Percentiles rank a stretch among this genome's conserved stretches.
Evolutionary conservation across 2,888 invertebrate genomes (phyloP).

Genomic region (Parnassius apollo): DNA sequence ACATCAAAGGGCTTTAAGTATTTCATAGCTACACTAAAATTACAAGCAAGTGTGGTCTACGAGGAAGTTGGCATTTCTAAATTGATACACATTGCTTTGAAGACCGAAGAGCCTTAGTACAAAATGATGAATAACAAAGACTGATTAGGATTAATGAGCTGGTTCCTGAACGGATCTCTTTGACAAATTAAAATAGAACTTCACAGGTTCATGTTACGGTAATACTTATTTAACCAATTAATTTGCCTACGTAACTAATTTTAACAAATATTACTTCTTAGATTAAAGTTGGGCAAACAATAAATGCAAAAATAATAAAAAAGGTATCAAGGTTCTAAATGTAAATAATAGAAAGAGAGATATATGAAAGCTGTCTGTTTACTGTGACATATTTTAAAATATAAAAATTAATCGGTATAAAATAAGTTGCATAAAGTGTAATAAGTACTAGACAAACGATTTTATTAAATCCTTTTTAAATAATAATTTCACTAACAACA

Average conservation of each 20-base stretch:
- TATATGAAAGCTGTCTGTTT: too few species aligned
- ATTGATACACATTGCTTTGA: slow-evolving; percentile 31
- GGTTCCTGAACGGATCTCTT: slow-evolving; percentile 12
- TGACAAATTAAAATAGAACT: slow-evolving; percentile 11
- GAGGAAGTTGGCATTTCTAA: slow-evolving; percentile 31
- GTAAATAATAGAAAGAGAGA: too few species aligned
- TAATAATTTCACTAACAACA: too few species aligned
- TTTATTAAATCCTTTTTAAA: too few species aligned
- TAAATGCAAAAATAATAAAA: too few species aligned
- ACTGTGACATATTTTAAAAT: too few species aligned
- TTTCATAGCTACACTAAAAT: slow-evolving; percentile 52
- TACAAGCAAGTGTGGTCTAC: slow-evolving; percentile 35
- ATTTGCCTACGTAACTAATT: neutral
- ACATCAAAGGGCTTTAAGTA: slow-evolving; percentile 50
- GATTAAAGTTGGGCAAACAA: too few species aligned
- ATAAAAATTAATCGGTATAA: too few species aligned
- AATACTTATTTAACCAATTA: neutral
- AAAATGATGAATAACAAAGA: slow-evolving; percentile 21
- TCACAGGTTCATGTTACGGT: slow-evolving; percentile 12
- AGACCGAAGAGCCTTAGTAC: slow-evolving; percentile 13
- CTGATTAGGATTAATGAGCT: slow-evolving; percentile 22
- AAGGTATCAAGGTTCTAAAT: too few species aligned
- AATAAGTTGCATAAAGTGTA: too few species aligned
- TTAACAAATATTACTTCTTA: neutral
- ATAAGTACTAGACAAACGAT: too few species aligned